Conservation (phyloP, 37 sponge, comb jelly and placozoan genomes). For the Eunapius fragilis region DNA sequence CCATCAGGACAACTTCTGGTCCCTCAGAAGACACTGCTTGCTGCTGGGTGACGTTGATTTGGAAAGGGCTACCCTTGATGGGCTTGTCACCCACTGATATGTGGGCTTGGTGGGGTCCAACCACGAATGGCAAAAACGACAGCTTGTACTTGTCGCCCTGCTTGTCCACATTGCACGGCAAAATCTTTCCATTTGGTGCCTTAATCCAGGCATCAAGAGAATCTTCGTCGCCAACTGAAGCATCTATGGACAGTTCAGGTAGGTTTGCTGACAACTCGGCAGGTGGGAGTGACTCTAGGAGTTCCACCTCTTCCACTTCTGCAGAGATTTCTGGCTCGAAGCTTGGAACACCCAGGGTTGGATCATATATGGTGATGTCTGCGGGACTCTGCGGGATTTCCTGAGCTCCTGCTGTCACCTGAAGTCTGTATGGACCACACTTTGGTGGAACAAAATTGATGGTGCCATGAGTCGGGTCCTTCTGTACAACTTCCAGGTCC, state of each 20-base stretch:
- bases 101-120: not conserved
- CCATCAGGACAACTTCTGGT: not conserved
- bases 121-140: not conserved
- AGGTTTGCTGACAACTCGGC: not conserved
- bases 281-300: conserved; percentile 15
- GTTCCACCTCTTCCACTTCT: conserved; percentile 16
- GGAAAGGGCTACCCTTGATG: conserved; percentile 27
- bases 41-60: conserved; percentile 16
- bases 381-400: not conserved
- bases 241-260: not conserved
- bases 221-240: not conserved
- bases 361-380: conserved; percentile 8
- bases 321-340: conserved; percentile 25
- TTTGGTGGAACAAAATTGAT: not conserved
- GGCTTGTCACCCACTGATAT: conserved; percentile 15
- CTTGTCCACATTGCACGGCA: not conserved
- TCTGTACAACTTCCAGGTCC: not conserved
- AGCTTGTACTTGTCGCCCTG: not conserved
- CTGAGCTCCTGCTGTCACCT: not conserved
- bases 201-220: not conserved
- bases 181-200: not conserved
- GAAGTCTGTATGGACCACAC: not conserved
- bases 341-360: conserved; percentile 11
- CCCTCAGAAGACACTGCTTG: not conserved
- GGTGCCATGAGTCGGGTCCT: not conserved